Conservation (phyloP, 92 coral and sea anemone genomes). For the Heliopora coerulea region DNA sequence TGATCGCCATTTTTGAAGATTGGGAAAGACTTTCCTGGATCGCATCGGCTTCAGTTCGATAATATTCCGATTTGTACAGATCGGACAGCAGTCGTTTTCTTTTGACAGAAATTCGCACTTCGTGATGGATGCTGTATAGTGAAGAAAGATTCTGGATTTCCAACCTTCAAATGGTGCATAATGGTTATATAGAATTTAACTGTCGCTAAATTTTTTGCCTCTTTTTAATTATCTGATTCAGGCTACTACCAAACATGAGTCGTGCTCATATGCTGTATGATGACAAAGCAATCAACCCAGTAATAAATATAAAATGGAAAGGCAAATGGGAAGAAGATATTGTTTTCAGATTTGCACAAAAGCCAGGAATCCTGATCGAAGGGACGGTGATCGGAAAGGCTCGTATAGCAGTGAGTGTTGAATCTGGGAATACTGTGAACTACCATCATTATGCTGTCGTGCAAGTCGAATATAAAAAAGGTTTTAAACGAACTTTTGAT, state of each 20-base stretch:
- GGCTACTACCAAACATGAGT: constrained; percentile 53
- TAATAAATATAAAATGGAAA: constrained; percentile 26
- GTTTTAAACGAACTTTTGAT: constrained; percentile 72
- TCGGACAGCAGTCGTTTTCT: too few relatives aligned
- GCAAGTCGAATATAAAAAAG: constrained; percentile 68
- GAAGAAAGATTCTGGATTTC: too few relatives aligned
- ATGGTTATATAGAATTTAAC: too few relatives aligned
- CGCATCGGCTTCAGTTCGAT: too few relatives aligned
- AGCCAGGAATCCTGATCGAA: constrained; percentile 2
- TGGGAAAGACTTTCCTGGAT: too few relatives aligned
- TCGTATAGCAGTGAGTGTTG: background rate
- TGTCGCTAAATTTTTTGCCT: too few relatives aligned
- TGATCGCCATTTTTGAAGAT: too few relatives aligned
- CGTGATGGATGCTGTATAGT: too few relatives aligned
- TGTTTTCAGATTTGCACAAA: constrained; percentile 2
- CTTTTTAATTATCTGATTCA: too few relatives aligned
- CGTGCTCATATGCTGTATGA: constrained; percentile 89
- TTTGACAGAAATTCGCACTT: too few relatives aligned
- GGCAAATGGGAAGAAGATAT: constrained; percentile 14
- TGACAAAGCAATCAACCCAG: constrained; percentile 54
- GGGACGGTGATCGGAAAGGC: constrained; percentile 20
- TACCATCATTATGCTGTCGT: constrained; percentile 67
- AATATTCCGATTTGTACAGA: too few relatives aligned
- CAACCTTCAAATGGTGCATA: too few relatives aligned
- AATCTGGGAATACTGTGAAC: background rate